Percentiles rank a stretch among this genome's conserved stretches.
phyloP scores from a whole-genome alignment of 1,140 invertebrate genomes.

The Bemisia tabaci region DNA sequence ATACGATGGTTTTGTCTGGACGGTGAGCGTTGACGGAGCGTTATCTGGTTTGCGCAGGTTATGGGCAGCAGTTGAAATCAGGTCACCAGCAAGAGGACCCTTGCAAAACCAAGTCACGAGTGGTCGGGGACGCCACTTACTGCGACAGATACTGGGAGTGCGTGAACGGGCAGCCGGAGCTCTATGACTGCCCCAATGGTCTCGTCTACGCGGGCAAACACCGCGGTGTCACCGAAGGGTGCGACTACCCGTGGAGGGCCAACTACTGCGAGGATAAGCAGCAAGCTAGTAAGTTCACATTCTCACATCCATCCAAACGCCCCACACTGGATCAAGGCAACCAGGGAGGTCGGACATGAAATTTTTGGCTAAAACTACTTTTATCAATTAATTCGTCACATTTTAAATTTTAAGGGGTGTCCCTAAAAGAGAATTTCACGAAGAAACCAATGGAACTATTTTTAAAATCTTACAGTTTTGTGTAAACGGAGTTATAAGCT shows the following conservation, averaged over 20 bases:
- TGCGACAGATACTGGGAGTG: conserved; percentile 79
- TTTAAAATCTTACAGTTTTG: too few relatives aligned
- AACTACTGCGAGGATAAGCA: conserved; percentile 70
- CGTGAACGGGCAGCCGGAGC: conserved; percentile 54
- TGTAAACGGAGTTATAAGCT: too few relatives aligned
- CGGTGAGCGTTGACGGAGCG: too few relatives aligned
- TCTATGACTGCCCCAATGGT: conserved; percentile 82
- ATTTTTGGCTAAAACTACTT: too few relatives aligned
- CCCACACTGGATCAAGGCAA: neutral
- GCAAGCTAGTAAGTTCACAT: conserved; percentile 44
- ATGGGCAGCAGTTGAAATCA: conserved; percentile 16
- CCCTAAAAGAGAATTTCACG: too few relatives aligned
- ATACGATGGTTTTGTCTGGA: too few relatives aligned
- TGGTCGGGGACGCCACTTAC: conserved; percentile 60
- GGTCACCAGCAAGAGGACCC: conserved; percentile 24
- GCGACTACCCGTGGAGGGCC: conserved; percentile 77
- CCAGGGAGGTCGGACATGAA: too few relatives aligned
- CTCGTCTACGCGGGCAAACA: conserved; percentile 78
- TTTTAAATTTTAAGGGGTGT: too few relatives aligned
- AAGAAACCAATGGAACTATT: too few relatives aligned
- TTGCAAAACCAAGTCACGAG: conserved; percentile 30
- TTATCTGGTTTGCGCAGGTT: too few relatives aligned
- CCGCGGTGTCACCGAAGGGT: conserved; percentile 69
- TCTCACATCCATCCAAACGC: too few relatives aligned
- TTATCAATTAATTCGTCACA: too few relatives aligned